Conservation (phyloP, 1,140 invertebrate genomes). For the Hormaphis cornu region DNA sequence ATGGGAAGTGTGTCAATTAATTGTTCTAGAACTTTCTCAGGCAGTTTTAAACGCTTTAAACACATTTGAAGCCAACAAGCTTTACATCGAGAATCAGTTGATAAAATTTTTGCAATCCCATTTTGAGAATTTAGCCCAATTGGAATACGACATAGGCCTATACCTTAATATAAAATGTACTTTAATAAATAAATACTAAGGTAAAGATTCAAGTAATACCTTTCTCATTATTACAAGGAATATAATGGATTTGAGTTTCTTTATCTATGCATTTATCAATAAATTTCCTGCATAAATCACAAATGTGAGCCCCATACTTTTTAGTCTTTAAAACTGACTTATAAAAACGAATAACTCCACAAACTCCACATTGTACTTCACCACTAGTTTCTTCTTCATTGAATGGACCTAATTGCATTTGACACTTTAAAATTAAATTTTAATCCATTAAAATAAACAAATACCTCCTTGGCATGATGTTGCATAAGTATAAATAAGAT, state of each 20-base stretch:
- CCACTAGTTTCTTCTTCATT: conserved; percentile 1
- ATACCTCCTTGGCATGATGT: conserved; percentile 27
- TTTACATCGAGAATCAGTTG: conserved; percentile 51
- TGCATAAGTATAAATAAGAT: conserved; percentile 20
- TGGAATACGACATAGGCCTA: conserved; percentile 55
- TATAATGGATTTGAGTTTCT: conserved; percentile 29
- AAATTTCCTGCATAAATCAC: conserved; percentile 76
- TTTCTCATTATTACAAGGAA: conserved; percentile 27
- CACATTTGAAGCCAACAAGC: conserved; percentile 83
- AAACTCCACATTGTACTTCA: conserved; percentile 54
- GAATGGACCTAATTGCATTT: conserved; percentile 4
- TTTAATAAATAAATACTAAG: background rate
- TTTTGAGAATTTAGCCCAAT: conserved; percentile 58
- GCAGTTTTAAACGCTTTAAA: conserved; percentile 65
- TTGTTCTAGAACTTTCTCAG: conserved; percentile 36
- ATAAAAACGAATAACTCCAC: conserved; percentile 64
- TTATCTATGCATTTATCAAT: conserved; percentile 59
- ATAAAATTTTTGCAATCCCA: conserved; percentile 42
- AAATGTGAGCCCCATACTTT: conserved; percentile 74
- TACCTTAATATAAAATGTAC: conserved; percentile 7
- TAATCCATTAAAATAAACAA: background rate
- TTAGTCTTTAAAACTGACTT: conserved; percentile 64
- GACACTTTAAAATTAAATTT: background rate
- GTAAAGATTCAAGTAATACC: background rate
- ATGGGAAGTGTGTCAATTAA: conserved; percentile 43